Evolutionary conservation across 2,888 invertebrate species (phyloP).

Genomic region (Helicoverpa assulta): DNA sequence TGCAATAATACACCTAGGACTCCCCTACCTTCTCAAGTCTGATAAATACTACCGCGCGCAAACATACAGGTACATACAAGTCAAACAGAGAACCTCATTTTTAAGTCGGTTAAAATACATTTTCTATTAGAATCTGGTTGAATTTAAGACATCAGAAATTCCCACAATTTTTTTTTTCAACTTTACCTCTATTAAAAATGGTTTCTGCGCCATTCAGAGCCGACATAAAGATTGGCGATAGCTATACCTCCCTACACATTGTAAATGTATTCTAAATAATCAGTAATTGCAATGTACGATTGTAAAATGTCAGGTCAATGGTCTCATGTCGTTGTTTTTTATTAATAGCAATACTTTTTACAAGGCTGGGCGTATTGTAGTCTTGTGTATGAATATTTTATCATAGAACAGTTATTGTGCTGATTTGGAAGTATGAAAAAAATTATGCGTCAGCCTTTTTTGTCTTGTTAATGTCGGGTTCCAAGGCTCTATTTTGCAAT

Average conservation of each 20-base stretch:
- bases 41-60: too few species aligned
- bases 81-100: too few species aligned
- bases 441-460: conserved; percentile 9
- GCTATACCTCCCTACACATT: neutral
- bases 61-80: too few species aligned
- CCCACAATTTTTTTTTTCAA: too few species aligned
- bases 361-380: conserved; percentile 41
- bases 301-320: conserved; percentile 56
- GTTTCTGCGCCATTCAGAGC: too few species aligned
- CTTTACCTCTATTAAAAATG: too few species aligned
- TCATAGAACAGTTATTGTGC: conserved; percentile 20
- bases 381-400: conserved; percentile 46
- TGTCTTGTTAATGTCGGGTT: conserved; percentile 2
- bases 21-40: too few species aligned
- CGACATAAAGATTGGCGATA: too few species aligned
- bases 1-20: too few species aligned
- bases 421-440: neutral
- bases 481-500: neutral
- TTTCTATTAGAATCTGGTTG: too few species aligned
- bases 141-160: too few species aligned
- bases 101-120: too few species aligned
- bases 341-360: conserved; percentile 38
- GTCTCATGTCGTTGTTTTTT: conserved; percentile 42
- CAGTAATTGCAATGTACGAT: conserved; percentile 39
- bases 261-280: conserved; percentile 31